Conservation (phyloP, 2,113 vertebrate genomes). For the Tretioscincus oriximinensis region DNA sequence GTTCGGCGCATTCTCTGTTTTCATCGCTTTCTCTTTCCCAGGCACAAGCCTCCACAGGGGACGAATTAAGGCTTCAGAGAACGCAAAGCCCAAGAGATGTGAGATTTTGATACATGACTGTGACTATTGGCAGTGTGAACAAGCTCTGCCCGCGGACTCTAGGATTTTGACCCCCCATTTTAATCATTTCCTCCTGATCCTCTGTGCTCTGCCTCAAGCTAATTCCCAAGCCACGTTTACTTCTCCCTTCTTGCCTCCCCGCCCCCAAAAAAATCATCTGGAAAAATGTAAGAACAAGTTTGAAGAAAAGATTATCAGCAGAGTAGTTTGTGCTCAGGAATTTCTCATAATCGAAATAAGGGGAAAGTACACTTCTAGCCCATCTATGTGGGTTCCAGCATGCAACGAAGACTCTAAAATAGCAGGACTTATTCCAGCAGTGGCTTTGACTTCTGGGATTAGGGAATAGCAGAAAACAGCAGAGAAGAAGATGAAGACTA, state of each 20-base stretch:
- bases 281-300: background rate
- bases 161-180: constrained; percentile 14
- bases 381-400: background rate
- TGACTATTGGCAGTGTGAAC: background rate
- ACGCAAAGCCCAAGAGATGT: background rate
- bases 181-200: background rate
- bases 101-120: fast-evolving
- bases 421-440: constrained; percentile 32
- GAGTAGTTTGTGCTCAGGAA: constrained; percentile 62
- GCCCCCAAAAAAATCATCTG: too few relatives aligned
- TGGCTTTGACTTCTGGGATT: background rate
- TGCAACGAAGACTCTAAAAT: constrained; percentile 15
- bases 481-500: too few relatives aligned
- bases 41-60: background rate
- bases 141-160: background rate
- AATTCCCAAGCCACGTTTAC: constrained; percentile 20
- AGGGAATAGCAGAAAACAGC: too few relatives aligned
- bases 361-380: constrained; percentile 40
- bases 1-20: background rate
- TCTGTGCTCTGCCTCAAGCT: background rate
- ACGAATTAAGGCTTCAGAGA: background rate
- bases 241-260: background rate
- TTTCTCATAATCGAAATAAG: constrained; percentile 52
- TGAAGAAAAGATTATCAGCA: constrained; percentile 55
- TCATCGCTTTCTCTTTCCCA: background rate